Evolutionary conservation across 2,888 invertebrate species (phyloP), one percentile per base, ranked within the genome.

Genomic region (Colostygia pectinataria): DNA sequence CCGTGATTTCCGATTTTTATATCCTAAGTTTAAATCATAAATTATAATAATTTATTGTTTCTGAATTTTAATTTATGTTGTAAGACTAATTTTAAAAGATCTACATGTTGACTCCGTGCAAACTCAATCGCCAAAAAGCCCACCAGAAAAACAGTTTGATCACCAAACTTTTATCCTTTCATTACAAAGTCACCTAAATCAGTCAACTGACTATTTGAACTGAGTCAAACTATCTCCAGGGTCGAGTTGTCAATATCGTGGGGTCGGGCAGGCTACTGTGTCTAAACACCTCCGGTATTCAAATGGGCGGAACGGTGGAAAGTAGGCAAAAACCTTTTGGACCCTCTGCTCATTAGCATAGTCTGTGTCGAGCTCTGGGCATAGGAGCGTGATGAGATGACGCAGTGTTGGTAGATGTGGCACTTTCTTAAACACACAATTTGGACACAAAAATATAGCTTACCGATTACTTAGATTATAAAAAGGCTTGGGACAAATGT

Each of bases 271-370:
- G 23, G 59, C 57, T 59, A 65, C 63, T 66, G 61, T 64, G 61
- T 59, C 61, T 63, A 63, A 66, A 66, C 66, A 68, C 59, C 63
- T 54, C 55, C 51, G 58, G 53, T 78, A 81, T 83, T 83, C 76
- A 74, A 79, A 83, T 77, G 59, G 71, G 62, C 53, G 64, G 68
- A 68, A 66, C 72, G 69, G 75, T 69, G 67, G 66, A 66, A 70
- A 74, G 71, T 70, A 66, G 58, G 73, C 80, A 80, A 80, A 80
- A 82, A 81, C 73, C 67, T 71, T 51, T 60, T 63, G 65, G 53
- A 43, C 77, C 73, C 69, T 65, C 69, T 55, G 55, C 63, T 74
- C 72, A 80, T 82, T 82, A 76, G 57, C 82, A 82, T 82, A 82
- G 68, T 71, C 75, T 72, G 72, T 71, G 63, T 63, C 56, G 65